Evolutionary conservation across 2,888 invertebrate genomes (phyloP).

Genomic region (Tortrix viridana): DNA sequence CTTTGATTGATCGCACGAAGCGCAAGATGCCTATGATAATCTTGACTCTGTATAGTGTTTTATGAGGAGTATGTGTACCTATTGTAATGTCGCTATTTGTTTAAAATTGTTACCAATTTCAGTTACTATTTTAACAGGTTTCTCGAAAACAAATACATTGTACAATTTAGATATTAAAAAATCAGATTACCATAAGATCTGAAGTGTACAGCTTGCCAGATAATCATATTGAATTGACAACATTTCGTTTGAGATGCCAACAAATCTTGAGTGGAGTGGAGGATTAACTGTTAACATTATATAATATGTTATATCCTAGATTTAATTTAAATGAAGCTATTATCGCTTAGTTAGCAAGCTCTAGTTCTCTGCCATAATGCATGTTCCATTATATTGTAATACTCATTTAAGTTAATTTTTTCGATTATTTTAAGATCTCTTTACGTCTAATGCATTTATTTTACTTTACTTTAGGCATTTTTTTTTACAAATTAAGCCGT

Average conservation of each 20-base stretch:
- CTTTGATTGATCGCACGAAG: constrained; percentile 41
- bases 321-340: constrained; percentile 78
- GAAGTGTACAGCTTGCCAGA: constrained; percentile 36
- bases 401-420: constrained; percentile 81
- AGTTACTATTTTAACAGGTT: constrained; percentile 65
- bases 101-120: constrained; percentile 79
- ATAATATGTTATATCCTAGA: constrained; percentile 64
- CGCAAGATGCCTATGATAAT: constrained; percentile 21
- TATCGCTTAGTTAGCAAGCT: constrained; percentile 81
- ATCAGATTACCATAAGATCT: constrained; percentile 35
- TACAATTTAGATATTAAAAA: constrained; percentile 50
- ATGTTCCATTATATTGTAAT: constrained; percentile 84
- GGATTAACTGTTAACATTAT: constrained; percentile 51
- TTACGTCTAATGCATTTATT: constrained; percentile 83
- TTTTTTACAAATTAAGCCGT: constrained; percentile 60
- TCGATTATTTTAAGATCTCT: constrained; percentile 83
- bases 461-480: constrained; percentile 58
- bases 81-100: constrained; percentile 45
- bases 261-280: constrained; percentile 44
- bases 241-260: constrained; percentile 21
- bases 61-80: constrained; percentile 3
- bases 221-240: constrained; percentile 22
- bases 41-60: constrained; percentile 2
- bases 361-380: constrained; percentile 84
- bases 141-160: constrained; percentile 46